Conservation (phyloP, 2,888 invertebrate genomes). For the Rhogogaster chlorosoma region DNA sequence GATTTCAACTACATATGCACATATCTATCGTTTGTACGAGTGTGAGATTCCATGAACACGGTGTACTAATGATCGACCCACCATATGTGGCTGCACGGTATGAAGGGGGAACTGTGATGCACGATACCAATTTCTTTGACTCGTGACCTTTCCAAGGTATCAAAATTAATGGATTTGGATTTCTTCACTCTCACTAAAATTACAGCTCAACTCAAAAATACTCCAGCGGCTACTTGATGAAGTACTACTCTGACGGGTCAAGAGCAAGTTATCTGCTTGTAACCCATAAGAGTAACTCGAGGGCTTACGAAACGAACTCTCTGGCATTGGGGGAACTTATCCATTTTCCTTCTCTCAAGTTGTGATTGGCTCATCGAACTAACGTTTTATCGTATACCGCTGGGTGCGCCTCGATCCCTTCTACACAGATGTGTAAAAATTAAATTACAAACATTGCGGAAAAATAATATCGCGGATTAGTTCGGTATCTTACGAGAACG, state of each 20-base stretch:
- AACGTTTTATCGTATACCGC: not conserved
- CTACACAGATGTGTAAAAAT: not conserved
- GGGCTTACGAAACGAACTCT: not conserved
- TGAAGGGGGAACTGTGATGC: not conserved
- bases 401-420: not conserved
- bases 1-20: not conserved
- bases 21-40: not conserved
- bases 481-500: not conserved
- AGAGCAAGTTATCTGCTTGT: not conserved
- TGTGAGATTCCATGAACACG: not conserved
- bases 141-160: not conserved
- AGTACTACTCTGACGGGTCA: not conserved
- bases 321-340: not conserved
- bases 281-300: not conserved
- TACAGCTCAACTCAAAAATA: not conserved
- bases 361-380: not conserved
- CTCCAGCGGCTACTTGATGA: not conserved
- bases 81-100: not conserved
- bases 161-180: not conserved
- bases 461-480: not conserved
- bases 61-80: not conserved
- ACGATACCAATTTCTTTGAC: not conserved
- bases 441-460: not conserved
- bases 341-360: not conserved
- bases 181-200: not conserved